Base-by-base conservation (phyloP, 35 echinoderm and acorn worm species). In the Heliocidaris tuberculata region DNA sequence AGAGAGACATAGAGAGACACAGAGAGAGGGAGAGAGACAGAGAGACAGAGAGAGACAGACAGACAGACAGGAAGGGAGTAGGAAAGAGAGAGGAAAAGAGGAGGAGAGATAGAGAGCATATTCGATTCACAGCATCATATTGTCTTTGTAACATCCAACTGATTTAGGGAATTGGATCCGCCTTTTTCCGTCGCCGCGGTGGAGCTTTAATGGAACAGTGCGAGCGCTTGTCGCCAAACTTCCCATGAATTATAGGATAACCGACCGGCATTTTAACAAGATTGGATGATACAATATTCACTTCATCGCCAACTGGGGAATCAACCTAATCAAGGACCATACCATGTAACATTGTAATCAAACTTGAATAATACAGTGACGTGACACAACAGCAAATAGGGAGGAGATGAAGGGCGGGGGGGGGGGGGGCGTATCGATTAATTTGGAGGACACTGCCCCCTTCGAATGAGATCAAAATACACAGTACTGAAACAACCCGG, bases 221-320 rank as follows among this genome's bases (percentile, higher is more conserved):
- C 7, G 65, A 78, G 27, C 65, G 65, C 65, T 78, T 19, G 65
- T 78, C 65, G 65, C 15, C 15, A 27, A 27, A 78, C 12, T 60
- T 42, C 1, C 35, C 12, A 15, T 60, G 59, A 78, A 27, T 78
- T 24, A 78, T 78, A 8, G 21, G 65, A 5, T 21, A 21, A 7
- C 21, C 19, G 27, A 78, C 65, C 65, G 19, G 27, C 65, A n/a
- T 78, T 78, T 78, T 78, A 78, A 78, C 65, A 78, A 78, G 65
- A 78, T 78, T 78, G 65, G 65, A 78, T 78, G 27, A 78, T 78
- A 78, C 65, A n/a, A 78, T 78, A 78, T 78, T 71, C 65, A 78
- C 65, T 78, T 24, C 21, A 8, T 78, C 65, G 1, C 65, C 65
- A 7, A 9, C 19, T 78, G 6, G 21, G 65, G 65, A 78, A n/a